Percentiles rank a stretch among this genome's conserved stretches.
These are phyloP conservation scores for Podotricha telesiphe DNA, from an alignment of 2,888 invertebrate genomes.

Conservation along the genomic window DNA sequence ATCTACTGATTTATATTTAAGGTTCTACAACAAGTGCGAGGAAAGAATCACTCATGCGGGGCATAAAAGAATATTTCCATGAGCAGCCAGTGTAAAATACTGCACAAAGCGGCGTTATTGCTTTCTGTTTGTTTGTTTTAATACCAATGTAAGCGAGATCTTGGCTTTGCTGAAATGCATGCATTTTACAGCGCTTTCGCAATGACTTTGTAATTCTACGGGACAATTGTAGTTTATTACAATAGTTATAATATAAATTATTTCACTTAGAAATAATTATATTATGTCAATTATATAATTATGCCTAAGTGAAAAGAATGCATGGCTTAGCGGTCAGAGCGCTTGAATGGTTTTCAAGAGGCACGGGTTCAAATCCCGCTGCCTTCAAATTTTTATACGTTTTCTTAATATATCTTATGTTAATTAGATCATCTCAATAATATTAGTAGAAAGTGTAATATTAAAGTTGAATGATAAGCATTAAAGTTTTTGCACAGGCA, in stretches of 20 bases:
- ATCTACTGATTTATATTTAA: background rate
- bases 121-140: constrained; percentile 53
- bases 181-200: constrained; percentile 37
- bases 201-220: constrained; percentile 31
- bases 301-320: too few relatives aligned
- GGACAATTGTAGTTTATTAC: constrained; percentile 14
- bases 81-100: constrained; percentile 44
- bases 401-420: too few relatives aligned
- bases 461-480: too few relatives aligned
- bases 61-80: constrained; percentile 44
- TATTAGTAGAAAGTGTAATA: too few relatives aligned
- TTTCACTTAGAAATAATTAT: background rate
- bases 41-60: constrained; percentile 40
- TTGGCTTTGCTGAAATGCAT: constrained; percentile 45
- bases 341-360: too few relatives aligned
- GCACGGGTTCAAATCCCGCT: too few relatives aligned
- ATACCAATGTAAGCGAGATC: constrained; percentile 50
- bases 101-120: constrained; percentile 51
- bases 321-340: too few relatives aligned
- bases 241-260: background rate
- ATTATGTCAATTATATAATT: background rate
- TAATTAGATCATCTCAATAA: too few relatives aligned
- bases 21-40: constrained; percentile 27
- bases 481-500: too few relatives aligned
- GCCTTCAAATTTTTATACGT: too few relatives aligned